Evolutionary conservation across 92 coral and sea anemone genomes (phyloP), one percentile per base, ranked within the genome.

Genomic region (Nematostella vectensis): DNA sequence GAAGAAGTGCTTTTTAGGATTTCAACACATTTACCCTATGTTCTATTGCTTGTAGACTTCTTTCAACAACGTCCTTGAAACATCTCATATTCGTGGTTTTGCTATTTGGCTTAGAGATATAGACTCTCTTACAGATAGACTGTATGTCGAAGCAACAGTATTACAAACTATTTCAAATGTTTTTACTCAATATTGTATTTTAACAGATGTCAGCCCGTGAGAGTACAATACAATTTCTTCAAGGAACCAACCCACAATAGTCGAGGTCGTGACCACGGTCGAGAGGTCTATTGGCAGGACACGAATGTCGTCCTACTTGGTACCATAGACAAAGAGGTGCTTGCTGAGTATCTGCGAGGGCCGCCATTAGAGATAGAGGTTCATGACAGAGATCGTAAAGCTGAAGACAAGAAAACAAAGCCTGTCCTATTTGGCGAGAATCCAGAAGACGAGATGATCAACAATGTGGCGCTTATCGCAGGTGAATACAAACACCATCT

Each of bases 371-470:
- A 81, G 55, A 60, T 91, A 25, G 98, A 91, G 74, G 84, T 91
- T 29, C 98, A 86, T 45, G 98, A 91, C 56, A 76, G 98, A 37
- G 96, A 91, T 18, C 83, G 82, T 22, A 81, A 81, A 36, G 62
- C 57, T 1, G 87, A 81, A 20, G 66, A 54, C 16, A 79, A 71
- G 45, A 91, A 86, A 64, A 57, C 61, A 21, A 91, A 82, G 48
- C 84, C 98, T 16, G 79, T 82, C 11, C 50, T 91, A 31, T 91
- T 91, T 52, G 98, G 98, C 15, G 95, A 86, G 45, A 70, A 81
- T 29, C 85, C 95, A 0, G 98, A 91, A 38, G 98, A 91, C 27
- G 98, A 91, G 47, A 83, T 91, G 83, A 85, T 91, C 10, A 91
- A 78, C 30, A 91, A 91, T 23, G 95, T 91, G 57, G 77, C 93